phyloP scores from a whole-genome alignment of 2,888 invertebrate genomes.

The Thumatha senex region DNA sequence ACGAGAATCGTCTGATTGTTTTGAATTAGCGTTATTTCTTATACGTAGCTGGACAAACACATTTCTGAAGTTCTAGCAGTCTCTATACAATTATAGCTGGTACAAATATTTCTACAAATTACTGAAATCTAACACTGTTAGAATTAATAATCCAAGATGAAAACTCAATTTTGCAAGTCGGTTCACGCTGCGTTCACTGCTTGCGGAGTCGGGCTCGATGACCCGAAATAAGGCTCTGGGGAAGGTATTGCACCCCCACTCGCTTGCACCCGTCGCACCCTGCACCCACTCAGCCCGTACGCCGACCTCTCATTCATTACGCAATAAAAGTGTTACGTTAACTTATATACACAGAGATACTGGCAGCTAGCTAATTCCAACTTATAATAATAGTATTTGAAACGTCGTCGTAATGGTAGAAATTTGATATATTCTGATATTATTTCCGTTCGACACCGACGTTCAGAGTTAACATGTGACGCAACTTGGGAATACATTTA shows the following conservation, averaged over 20 bases:
- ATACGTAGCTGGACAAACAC: too few species aligned
- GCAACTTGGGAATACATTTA: too few species aligned
- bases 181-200: slow-evolving; percentile 67
- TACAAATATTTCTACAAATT: slow-evolving; percentile 24
- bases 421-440: too few species aligned
- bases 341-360: slow-evolving; percentile 49
- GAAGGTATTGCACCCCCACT: slow-evolving; percentile 65
- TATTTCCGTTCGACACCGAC: too few species aligned
- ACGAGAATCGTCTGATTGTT: too few species aligned
- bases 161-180: slow-evolving; percentile 74
- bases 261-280: slow-evolving; percentile 36
- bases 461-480: too few species aligned
- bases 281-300: slow-evolving; percentile 55
- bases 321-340: slow-evolving; percentile 78
- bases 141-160: slow-evolving; percentile 73
- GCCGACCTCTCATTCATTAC: slow-evolving; percentile 81
- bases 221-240: slow-evolving; percentile 80
- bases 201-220: slow-evolving; percentile 76
- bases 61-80: too few species aligned
- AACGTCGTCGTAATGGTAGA: neutral
- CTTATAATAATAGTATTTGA: slow-evolving; percentile 18
- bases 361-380: slow-evolving; percentile 30
- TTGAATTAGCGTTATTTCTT: too few species aligned
- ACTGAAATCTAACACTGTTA: slow-evolving; percentile 52
- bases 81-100: too few species aligned